Conservation (phyloP, 2,888 invertebrate genomes). For the Chrysolina oricalcia region DNA sequence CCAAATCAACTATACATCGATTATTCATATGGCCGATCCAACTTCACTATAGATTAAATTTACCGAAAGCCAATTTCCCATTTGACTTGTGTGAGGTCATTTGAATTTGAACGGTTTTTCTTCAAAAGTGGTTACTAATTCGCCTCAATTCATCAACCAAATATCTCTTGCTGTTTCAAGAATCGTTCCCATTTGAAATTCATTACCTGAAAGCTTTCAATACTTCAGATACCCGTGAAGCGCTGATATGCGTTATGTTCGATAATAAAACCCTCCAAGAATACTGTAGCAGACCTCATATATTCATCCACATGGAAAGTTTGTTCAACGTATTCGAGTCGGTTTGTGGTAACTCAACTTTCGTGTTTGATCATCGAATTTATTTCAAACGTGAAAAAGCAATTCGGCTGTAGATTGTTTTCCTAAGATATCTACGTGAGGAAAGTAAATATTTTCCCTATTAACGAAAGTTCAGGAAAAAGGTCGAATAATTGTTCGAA, state of each 20-base stretch:
- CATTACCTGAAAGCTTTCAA: not conserved
- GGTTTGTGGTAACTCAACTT: not conserved
- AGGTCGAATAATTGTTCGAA: not conserved
- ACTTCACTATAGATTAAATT: too few relatives aligned
- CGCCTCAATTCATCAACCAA: too few relatives aligned
- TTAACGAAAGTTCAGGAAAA: not conserved
- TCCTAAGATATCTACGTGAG: not conserved
- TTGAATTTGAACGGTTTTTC: too few relatives aligned
- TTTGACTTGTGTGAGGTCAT: too few relatives aligned
- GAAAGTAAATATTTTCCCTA: not conserved
- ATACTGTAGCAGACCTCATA: not conserved
- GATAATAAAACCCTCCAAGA: not conserved
- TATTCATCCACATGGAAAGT: not conserved
- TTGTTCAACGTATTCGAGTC: not conserved
- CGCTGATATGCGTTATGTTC: not conserved
- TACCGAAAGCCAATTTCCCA: too few relatives aligned
- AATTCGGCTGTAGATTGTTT: slow-evolving; percentile 15
- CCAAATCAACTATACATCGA: too few relatives aligned
- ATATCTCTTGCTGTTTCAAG: not conserved
- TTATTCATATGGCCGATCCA: too few relatives aligned
- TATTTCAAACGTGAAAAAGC: slow-evolving; percentile 21
- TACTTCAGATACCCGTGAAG: not conserved
- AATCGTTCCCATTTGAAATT: not conserved
- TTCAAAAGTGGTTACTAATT: too few relatives aligned
- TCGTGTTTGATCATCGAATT: slow-evolving; percentile 16